Conservation (phyloP, 2,113 vertebrate genomes). For the Mus musculus region DNA sequence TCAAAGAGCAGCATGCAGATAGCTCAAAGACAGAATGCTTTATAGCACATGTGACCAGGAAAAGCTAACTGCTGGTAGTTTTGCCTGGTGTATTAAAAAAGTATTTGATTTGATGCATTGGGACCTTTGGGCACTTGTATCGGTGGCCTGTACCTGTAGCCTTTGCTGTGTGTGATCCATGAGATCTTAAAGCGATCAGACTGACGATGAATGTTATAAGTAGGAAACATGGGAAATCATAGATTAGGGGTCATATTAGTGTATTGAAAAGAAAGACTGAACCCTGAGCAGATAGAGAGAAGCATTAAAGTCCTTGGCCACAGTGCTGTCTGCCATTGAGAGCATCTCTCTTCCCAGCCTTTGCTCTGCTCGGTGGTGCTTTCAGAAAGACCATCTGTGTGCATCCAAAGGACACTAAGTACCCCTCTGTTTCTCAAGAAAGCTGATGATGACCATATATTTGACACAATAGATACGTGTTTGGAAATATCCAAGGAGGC, state of each 20-base stretch:
- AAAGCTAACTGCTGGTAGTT: background rate
- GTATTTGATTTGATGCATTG: background rate
- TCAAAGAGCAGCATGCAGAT: background rate
- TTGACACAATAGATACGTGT: background rate
- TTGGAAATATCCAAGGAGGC: background rate
- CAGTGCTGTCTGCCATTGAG: background rate
- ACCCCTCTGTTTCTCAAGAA: conserved; percentile 5
- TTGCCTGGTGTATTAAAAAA: background rate
- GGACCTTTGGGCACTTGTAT: background rate
- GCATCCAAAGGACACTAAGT: background rate
- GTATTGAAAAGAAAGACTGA: background rate
- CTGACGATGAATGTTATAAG: background rate
- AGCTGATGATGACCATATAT: background rate
- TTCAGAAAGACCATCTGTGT: background rate
- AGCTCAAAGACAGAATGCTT: accelerated
- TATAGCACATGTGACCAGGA: too few species aligned
- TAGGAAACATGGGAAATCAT: background rate
- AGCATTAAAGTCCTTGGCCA: too few species aligned
- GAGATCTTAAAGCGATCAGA: background rate
- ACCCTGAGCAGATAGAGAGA: background rate
- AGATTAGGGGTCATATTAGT: background rate
- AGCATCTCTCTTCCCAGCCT: background rate
- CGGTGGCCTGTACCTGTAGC: background rate
- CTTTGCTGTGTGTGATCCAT: background rate
- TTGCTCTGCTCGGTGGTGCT: background rate